Evolutionary conservation across 2,888 invertebrate species (phyloP).

Genomic region (Bugula neritina): DNA sequence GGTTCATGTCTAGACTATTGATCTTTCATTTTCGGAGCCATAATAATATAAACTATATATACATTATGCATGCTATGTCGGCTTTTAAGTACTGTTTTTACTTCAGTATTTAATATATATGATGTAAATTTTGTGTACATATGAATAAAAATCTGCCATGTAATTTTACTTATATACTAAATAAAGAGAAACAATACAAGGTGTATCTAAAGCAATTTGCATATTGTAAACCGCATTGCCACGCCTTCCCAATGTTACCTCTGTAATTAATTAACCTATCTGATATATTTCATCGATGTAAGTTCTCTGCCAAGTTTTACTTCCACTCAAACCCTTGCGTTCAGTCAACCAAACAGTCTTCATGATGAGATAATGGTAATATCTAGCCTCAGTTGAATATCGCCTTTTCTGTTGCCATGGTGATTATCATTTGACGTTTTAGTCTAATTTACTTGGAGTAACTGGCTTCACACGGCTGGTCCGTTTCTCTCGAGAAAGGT

Average conservation of each 20-base stretch:
- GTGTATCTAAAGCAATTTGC: background rate
- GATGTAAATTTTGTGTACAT: too few species aligned
- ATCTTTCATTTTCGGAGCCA: too few species aligned
- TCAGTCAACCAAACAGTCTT: background rate
- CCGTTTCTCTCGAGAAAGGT: slow-evolving; percentile 7
- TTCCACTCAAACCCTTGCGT: background rate
- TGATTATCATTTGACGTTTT: slow-evolving; percentile 1
- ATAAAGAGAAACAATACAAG: too few species aligned
- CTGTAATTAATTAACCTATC: background rate
- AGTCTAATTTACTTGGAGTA: background rate
- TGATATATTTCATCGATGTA: background rate
- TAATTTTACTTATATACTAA: too few species aligned
- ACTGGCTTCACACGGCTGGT: background rate
- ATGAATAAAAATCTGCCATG: too few species aligned
- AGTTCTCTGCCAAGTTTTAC: background rate
- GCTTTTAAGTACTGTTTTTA: too few species aligned
- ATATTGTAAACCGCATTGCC: background rate
- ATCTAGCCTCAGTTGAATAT: background rate
- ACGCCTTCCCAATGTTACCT: background rate
- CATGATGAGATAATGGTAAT: background rate
- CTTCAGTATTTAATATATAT: too few species aligned
- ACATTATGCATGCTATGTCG: too few species aligned
- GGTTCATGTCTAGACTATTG: too few species aligned
- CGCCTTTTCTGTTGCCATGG: slow-evolving; percentile 8
- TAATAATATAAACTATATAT: too few species aligned